Evolutionary conservation across 2,888 invertebrate genomes (phyloP).

Genomic region (Eilema griseolum): DNA sequence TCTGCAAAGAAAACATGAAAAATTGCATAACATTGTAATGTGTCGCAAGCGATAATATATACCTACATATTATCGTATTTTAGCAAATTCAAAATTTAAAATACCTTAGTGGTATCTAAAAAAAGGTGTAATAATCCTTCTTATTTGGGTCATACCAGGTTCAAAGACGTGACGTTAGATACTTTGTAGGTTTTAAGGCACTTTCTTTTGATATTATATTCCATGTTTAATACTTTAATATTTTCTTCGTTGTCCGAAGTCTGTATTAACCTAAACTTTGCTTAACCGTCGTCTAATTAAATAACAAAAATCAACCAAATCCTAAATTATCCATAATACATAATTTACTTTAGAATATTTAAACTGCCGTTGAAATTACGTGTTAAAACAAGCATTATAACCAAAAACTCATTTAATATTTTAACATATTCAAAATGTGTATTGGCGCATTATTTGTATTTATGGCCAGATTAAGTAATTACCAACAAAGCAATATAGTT

Average conservation of each 20-base stretch:
- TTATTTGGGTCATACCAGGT: too few species aligned
- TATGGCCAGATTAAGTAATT: too few species aligned
- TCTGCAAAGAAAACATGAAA: slow-evolving; percentile 16
- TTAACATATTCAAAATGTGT: slow-evolving; percentile 10
- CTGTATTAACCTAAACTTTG: slow-evolving; percentile 7
- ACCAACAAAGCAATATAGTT: too few species aligned
- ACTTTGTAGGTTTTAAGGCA: neutral
- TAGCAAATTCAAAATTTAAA: too few species aligned
- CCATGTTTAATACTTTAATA: neutral
- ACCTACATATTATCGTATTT: too few species aligned
- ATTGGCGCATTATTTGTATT: neutral
- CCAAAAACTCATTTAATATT: slow-evolving; percentile 5
- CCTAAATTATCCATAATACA: slow-evolving; percentile 2
- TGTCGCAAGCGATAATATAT: too few species aligned
- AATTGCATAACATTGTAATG: too few species aligned
- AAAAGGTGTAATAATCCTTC: too few species aligned
- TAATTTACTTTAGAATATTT: slow-evolving; percentile 6
- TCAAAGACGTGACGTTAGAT: too few species aligned
- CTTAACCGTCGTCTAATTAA: neutral
- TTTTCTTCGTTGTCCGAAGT: neutral
- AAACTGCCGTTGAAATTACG: slow-evolving; percentile 3
- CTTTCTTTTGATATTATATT: neutral
- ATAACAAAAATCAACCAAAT: slow-evolving; percentile 1
- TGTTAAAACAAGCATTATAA: slow-evolving; percentile 7
- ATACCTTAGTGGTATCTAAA: too few species aligned